Evolutionary conservation across 2,113 vertebrate species (phyloP), one percentile per base, ranked within the genome.

Genomic region (Murina feae): DNA sequence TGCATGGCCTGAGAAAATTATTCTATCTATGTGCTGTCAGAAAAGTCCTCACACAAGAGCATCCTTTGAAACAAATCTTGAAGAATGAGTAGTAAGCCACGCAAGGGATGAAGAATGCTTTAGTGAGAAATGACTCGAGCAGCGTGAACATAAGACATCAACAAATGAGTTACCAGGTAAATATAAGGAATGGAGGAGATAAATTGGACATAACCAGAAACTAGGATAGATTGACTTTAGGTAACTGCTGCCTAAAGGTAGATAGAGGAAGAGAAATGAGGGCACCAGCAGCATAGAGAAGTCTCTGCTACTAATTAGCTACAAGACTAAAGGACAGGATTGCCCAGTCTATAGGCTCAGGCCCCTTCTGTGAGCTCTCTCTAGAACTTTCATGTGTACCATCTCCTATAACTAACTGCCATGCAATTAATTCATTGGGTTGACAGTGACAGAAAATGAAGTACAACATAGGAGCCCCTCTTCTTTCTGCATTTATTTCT

Each of bases 261-360:
- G 5, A 37, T 17, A 39, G 2, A 83, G 8, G 17, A 69, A 7
- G 20, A 28, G 1, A 28, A 86, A 65, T 32, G 37, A 66, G 28
- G 13, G 0, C 1, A 9, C 2, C 16, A 69, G 25, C 44, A 6
- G 60, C n/a, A n/a, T 1, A 53, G 16, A 47, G 28, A 44, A 74
- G 28, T 72, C 21, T 91, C 75, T 66, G 18, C 23, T 17, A 42
- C 12, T 92, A 51, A 55, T 93, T 12, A 90, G 7, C 35, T 49
- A 7, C 1, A 42, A 76, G 17, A 72, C 21, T 17, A n/a, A 42
- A 53, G 1, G 6, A 0, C 4, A 9, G 1, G 30, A 21, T n/a
- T 60, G 4, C 47, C 58, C n/a, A 47, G 9, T 66, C 49, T 87
- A 5, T 9, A 90, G n/a, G 10, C 5, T 51, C 18, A 39, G 17